Conservation (phyloP, 2,888 invertebrate species). For the Hofmannophila pseudospretella region DNA sequence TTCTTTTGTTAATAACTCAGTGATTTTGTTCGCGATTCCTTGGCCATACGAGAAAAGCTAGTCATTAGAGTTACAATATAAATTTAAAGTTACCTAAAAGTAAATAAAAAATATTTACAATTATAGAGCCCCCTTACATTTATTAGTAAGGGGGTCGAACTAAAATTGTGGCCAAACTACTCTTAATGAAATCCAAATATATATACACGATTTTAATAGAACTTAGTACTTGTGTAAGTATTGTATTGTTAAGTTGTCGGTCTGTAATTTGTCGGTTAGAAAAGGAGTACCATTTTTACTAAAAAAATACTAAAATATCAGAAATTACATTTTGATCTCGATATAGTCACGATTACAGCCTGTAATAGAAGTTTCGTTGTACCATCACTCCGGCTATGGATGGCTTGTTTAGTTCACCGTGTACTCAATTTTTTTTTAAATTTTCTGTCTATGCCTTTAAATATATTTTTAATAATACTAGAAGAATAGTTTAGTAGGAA, state of each 20-base stretch:
- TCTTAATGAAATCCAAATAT: conserved; percentile 73
- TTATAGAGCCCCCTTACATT: conserved; percentile 55
- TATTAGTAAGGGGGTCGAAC: conserved; percentile 64
- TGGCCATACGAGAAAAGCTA: conserved; percentile 75
- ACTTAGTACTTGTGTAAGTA: conserved; percentile 47
- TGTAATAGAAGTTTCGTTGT: no score
- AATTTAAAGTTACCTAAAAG: conserved; percentile 63
- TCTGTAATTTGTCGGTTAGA: conserved; percentile 20
- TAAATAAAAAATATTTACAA: conserved; percentile 65
- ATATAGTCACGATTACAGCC: no score
- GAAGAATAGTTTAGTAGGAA: conserved; percentile 50
- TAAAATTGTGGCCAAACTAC: conserved; percentile 78
- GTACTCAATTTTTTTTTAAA: no score
- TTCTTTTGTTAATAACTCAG: conserved; percentile 26
- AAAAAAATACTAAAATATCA: no score
- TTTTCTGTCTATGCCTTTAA: conserved; percentile 3
- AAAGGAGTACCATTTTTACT: no score
- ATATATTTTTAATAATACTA: conserved; percentile 36
- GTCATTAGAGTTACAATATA: conserved; percentile 74
- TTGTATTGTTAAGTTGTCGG: conserved; percentile 29
- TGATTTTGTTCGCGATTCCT: conserved; percentile 38
- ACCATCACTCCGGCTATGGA: no score
- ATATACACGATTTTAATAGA: conserved; percentile 71
- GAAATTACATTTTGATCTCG: conserved; percentile 1
- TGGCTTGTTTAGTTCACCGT: no score